Percentiles rank a stretch among this genome's conserved stretches.
Conservation (phyloP, 2,888 invertebrate genomes). For the Clunio marinus region DNA sequence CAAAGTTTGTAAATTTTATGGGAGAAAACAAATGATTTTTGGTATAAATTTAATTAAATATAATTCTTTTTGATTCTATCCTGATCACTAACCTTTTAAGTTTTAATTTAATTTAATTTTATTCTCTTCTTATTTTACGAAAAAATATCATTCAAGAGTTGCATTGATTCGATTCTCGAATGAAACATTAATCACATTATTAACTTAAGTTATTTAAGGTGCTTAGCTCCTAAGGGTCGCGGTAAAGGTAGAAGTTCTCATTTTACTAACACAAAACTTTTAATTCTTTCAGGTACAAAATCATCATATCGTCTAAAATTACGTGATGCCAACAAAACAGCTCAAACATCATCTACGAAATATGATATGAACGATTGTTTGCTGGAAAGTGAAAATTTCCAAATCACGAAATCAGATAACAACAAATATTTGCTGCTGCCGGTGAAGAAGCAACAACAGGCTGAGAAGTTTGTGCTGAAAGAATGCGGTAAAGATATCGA, state of each 20-base stretch:
- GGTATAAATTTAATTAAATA: not conserved
- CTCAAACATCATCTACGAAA: not conserved
- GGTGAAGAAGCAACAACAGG: slow-evolving; percentile 10
- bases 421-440: slow-evolving; percentile 38
- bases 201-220: slow-evolving; percentile 4
- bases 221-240: too few species aligned
- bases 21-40: not conserved
- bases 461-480: slow-evolving; percentile 35
- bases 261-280: slow-evolving; percentile 4
- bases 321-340: not conserved
- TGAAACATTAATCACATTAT: not conserved
- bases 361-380: slow-evolving; percentile 49
- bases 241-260: not conserved
- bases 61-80: not conserved
- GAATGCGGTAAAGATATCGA: slow-evolving; percentile 38
- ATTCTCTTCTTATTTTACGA: not conserved
- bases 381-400: slow-evolving; percentile 52
- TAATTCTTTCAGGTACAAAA: slow-evolving; percentile 26
- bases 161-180: not conserved
- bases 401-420: slow-evolving; percentile 40
- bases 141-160: not conserved
- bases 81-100: not conserved
- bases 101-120: not conserved
- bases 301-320: slow-evolving; percentile 22
- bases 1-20: not conserved